Evolutionary conservation across 2,113 vertebrate genomes (phyloP), one percentile per base, ranked within the genome.

Genomic region (Pagrus major): DNA sequence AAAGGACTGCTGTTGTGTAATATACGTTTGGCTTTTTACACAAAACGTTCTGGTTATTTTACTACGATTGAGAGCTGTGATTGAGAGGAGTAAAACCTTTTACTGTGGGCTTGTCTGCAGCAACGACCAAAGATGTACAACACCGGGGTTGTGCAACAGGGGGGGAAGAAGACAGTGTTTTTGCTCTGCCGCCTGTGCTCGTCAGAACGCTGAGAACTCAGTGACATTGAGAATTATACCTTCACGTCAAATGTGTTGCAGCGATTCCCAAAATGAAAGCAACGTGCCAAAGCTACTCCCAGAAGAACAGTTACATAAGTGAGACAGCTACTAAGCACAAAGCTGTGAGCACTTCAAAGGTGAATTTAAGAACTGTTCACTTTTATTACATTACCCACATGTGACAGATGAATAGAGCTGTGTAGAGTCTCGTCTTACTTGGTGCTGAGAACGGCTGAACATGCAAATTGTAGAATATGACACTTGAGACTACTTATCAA

Each of bases 261-360:
- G 75, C 58, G 69, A 81, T n/a, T 89, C 78, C 79, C 51, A 89
- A 86, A 90, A 87, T 80, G 61, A 90, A 78, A 84, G 76, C 41
- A 68, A 71, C 12, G 49, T 86, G 63, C 63, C 78, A 86, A 82
- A 77, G 67, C 80, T 71, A 64, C 60, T 81, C 88, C 68, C 61
- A 65, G 61, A 47, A 70, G 78, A 84, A 71, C 63, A 74, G 80
- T 86, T 86, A 83, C 65, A 89, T 81, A 85, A 90, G 83, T 27
- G 58, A 75, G 63, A 81, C 72, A 67, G 76, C 44, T 56, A 71
- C 55, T 63, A 42, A 76, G 47, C 56, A 80, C 71, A 79, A 66
- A 88, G 66, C 81, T 79, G 52, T 75, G 69, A 67, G 60, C 27
- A 72, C 61, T 83, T 91, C 54, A 84, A 86, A 76, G 47, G 27